Conservation (phyloP, 2,888 invertebrate genomes). For the Eremobia ochroleuca region DNA sequence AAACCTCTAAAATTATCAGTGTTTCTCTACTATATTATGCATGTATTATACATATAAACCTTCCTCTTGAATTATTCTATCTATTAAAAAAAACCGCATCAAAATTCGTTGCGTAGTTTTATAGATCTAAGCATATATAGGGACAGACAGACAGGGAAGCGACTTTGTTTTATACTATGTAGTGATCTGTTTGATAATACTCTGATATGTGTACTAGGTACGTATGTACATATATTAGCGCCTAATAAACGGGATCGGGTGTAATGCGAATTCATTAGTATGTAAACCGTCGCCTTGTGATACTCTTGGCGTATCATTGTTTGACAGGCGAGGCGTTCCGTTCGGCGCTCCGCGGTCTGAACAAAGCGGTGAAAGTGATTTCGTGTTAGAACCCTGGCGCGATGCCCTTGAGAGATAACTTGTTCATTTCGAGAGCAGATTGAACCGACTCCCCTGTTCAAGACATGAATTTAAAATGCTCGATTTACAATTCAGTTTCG, state of each 20-base stretch:
- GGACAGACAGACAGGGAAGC: too few relatives aligned
- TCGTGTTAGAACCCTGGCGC: conserved; percentile 73
- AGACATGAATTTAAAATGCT: conserved; percentile 79
- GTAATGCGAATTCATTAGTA: conserved; percentile 62
- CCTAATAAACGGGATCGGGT: conserved; percentile 41
- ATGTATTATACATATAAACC: too few relatives aligned
- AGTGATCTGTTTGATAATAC: too few relatives aligned
- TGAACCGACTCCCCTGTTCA: conserved; percentile 74
- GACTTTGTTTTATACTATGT: too few relatives aligned
- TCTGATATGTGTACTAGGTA: neutral
- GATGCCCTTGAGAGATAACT: conserved; percentile 78
- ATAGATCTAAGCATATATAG: too few relatives aligned
- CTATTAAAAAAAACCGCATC: too few relatives aligned
- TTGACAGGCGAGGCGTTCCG: conserved; percentile 61
- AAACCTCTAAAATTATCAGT: too few relatives aligned
- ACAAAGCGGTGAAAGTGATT: conserved; percentile 76
- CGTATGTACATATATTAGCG: conserved; percentile 29
- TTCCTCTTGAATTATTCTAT: too few relatives aligned
- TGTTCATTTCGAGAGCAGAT: conserved; percentile 76
- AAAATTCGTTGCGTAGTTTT: too few relatives aligned
- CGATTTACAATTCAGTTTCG: conserved; percentile 74
- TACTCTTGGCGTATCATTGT: conserved; percentile 61
- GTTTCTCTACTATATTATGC: too few relatives aligned
- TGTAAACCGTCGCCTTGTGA: conserved; percentile 58
- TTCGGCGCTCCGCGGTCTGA: conserved; percentile 56